Evolutionary conservation across 2,888 invertebrate genomes (phyloP).

Genomic region (Tenodera sinensis): DNA sequence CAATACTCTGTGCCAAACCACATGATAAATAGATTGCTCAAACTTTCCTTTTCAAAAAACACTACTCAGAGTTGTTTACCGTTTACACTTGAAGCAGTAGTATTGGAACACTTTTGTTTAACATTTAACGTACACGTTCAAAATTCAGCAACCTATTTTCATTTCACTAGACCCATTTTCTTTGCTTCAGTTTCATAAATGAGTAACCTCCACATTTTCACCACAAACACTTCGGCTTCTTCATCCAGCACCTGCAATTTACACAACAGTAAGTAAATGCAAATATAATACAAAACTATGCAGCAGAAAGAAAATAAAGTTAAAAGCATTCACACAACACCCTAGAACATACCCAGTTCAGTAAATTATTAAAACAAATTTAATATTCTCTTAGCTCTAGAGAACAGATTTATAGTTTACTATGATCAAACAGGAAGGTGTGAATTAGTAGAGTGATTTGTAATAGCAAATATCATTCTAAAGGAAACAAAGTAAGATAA

Average conservation of each 20-base stretch:
- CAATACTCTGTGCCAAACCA: background rate
- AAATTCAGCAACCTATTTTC: constrained; percentile 5
- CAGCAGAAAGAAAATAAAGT: background rate
- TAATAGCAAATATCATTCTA: no score
- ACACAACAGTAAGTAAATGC: background rate
- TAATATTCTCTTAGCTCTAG: no score
- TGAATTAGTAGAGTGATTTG: no score
- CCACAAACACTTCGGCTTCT: constrained; percentile 99
- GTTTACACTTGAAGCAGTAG: background rate
- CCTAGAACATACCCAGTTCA: no score
- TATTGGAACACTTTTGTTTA: background rate
- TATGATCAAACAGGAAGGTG: no score
- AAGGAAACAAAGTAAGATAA: no score
- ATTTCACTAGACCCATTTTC: constrained; percentile 82
- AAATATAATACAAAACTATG: no score
- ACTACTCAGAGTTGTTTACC: background rate
- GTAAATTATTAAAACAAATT: no score
- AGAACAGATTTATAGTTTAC: no score
- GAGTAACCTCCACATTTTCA: constrained; percentile 99
- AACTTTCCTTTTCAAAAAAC: background rate
- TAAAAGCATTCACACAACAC: no score
- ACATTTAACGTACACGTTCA: background rate
- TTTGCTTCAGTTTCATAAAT: constrained; percentile 99
- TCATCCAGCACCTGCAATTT: constrained; percentile 89
- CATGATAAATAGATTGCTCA: no score